Evolutionary conservation across 2,113 vertebrate species (phyloP), one percentile per base, ranked within the genome.

Genomic region (Macquaria australasica): DNA sequence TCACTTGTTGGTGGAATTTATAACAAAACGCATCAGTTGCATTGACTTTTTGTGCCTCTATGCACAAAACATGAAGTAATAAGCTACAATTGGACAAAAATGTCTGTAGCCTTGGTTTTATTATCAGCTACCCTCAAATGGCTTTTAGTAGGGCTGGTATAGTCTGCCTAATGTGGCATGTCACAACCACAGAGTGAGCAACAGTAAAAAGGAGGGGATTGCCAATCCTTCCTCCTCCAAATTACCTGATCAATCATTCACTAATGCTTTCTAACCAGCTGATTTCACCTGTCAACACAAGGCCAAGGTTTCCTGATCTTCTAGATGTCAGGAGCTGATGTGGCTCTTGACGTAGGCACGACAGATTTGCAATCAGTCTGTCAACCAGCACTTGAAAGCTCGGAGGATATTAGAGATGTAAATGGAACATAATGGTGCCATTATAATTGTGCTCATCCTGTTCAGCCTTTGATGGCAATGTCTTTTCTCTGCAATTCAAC

Each of bases 371-470:
- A 88, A 83, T 85, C 83, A 84, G 63, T 67, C 79, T 59, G 72
- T 89, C 82, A 78, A 73, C 20, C 14, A 25, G 73, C 84, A 84
- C 75, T 82, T 81, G 50, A 83, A 74, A 91, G 79, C 79, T 70
- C 31, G 28, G 71, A 73, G 84, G 82, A 91, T 90, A 90, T 89
- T 88, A 83, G 59, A 87, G 85, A 86, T 81, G 80, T 86, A 92
- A 89, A 91, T 90, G 79, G 79, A 73, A 79, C 92, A 90, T 93
- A 88, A 92, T 91, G 84, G 63, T 55, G 73, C 76, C 37, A 75
- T 89, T 85, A 74, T 78, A 87, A 91, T 91, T 90, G 84, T 67
- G 58, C 81, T 89, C 89, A 88, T 85, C 78, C 66, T 66, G 67
- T 63, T 85, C 81, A 71, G 76, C 34, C 69, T 89, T 88, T 91